Percentiles rank a stretch among this genome's conserved stretches.
phyloP scores from a whole-genome alignment of 2,797 vertebrate species.

The Pseudotriccus pelzelni region DNA sequence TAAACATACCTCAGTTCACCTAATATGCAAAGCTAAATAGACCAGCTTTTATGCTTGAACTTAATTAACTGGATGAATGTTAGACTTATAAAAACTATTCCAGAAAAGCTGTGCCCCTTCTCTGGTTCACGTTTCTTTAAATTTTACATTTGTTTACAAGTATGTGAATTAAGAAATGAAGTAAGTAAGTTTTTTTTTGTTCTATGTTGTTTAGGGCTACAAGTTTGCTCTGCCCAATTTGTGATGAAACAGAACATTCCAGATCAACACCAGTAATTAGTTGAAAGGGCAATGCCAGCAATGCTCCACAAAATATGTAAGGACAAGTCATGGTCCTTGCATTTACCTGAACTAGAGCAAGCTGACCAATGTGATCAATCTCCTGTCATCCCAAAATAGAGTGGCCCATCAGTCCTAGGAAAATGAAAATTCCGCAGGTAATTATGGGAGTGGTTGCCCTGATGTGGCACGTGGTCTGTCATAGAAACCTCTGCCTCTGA shows the following conservation, averaged over 20 bases:
- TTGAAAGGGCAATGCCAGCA: neutral
- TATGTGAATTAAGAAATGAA: neutral
- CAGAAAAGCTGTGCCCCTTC: neutral
- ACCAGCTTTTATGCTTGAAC: neutral
- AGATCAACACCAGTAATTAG: neutral
- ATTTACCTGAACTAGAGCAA: neutral
- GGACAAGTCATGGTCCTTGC: neutral
- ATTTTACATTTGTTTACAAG: neutral
- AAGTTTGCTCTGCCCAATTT: neutral
- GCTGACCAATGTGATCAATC: neutral
- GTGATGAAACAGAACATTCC: neutral
- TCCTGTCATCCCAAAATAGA: neutral
- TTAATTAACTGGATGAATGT: neutral
- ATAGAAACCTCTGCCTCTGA: neutral
- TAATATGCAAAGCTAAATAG: neutral
- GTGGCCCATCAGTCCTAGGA: neutral
- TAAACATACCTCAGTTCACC: neutral
- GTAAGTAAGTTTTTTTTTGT: neutral
- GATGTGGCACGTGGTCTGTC: neutral
- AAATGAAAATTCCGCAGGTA: neutral
- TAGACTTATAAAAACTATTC: neutral
- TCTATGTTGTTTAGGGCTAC: neutral
- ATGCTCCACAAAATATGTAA: fast-evolving
- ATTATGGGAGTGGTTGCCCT: neutral
- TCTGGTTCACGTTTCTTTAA: neutral